Evolutionary conservation across 2,797 vertebrate species (phyloP), one percentile per base, ranked within the genome.

Genomic region (Semotilus atromaculatus): DNA sequence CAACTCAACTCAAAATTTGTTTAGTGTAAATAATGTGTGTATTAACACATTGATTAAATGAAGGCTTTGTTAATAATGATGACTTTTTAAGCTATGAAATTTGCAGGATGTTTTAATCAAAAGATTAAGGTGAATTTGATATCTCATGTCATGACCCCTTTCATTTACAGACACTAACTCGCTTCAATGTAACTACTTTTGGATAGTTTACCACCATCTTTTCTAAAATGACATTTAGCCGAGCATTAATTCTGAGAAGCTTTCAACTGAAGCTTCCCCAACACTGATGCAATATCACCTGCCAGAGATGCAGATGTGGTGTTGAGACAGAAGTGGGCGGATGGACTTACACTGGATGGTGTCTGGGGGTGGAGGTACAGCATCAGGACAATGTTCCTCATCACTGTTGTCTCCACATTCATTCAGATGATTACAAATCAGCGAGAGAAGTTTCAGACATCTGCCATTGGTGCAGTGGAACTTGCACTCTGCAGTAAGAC

Each of bases 401-500:
- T 96, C 96, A 83, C 95, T 96, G 91, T 96, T 96, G 92, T 96
- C 96, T 74, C 95, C 95, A 92, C 96, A 96, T 92, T 96, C 95
- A 67, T 96, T 95, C 91, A 96, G 93, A 89, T 95, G 95, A 93
- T 96, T 96, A 93, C 96, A 97, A 93, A 97, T 93, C 92, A 96
- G 88, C 34, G 96, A 96, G 83, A 94, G 94, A 91, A 95, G 94
- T 92, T 95, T 94, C 92, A 96, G 94, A 92, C 96, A 96, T 92
- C 95, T 95, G 90, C 95, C 96, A 91, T 95, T 96, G 93, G 95
- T 93, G 89, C 96, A 96, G 94, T 94, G 96, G 94, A 96, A 97
- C 94, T 94, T 96, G 95, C 96, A 96, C 95, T 96, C 96, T 96
- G 93, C 88, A 94, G 93, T 89, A 68, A 79, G 62, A 85, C 60